Conservation (phyloP, 64 coral and sea anemone species). For the Anthopleura sola region DNA sequence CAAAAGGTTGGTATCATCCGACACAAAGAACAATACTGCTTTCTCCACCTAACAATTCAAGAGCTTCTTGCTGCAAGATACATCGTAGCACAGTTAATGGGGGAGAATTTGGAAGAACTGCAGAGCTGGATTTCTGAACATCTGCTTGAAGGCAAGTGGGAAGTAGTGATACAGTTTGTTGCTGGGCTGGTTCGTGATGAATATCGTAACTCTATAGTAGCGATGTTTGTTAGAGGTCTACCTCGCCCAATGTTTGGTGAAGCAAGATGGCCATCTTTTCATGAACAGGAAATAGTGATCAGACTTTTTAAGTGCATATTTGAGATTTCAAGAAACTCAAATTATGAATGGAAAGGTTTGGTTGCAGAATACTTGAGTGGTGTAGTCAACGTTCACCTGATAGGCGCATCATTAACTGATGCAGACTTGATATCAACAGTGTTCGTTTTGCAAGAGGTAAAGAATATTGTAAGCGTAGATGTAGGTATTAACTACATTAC, state of each 20-base stretch:
- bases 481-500: too few species aligned
- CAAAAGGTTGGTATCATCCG: too few species aligned
- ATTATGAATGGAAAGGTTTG: too few species aligned
- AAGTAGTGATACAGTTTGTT: conserved; percentile 1
- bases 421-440: too few species aligned
- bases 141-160: neutral
- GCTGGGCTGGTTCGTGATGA: neutral
- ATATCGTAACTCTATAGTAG: neutral
- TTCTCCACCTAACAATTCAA: neutral
- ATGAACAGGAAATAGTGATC: neutral
- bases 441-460: too few species aligned
- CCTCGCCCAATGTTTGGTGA: neutral
- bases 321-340: too few species aligned
- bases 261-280: neutral
- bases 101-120: neutral
- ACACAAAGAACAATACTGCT: neutral
- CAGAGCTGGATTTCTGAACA: neutral
- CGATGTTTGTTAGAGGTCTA: neutral
- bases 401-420: too few species aligned
- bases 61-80: conserved; percentile 1
- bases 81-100: too few species aligned
- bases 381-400: too few species aligned
- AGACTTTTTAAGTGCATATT: too few species aligned
- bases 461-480: too few species aligned
- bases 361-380: too few species aligned